Base-by-base conservation (phyloP, 2,888 invertebrate species). In the Amorpha juglandis region DNA sequence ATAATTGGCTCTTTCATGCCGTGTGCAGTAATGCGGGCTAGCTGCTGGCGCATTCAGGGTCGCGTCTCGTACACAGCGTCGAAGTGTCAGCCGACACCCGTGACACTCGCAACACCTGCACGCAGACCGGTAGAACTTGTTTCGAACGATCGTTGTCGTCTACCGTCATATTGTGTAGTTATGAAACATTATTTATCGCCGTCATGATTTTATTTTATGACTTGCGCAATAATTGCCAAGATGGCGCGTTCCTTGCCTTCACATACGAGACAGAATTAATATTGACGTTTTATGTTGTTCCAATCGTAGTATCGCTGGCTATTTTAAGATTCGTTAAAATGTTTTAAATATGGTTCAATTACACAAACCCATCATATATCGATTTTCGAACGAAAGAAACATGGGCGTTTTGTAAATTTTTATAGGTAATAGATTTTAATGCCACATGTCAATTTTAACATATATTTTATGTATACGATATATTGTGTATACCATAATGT, bases 141-240 rank as follows among this genome's bases (percentile, higher is more conserved):
- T 86, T 73, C 69, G 68, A 70, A 75, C 76, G 72, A 78, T 74
- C 78, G 71, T 76, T 73, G 70, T 74, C 74, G 79, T 77, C 80
- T 83, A 81, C 74, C 74, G 73, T 76, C 74, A 69, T 74, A 73
- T 77, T 76, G 74, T 77, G 77, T 79, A 80, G 81, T 89, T 89
- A 88, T 87, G 86, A 90, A 88, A 89, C 83, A 77, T 84, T 80
- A 86, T 87, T 87, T 87, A 87, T 83, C 78, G 74, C 68, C 75
- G 78, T 72, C 79, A 81, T 83, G 78, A 84, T 86, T 88, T 86
- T 84, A 83, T 87, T 86, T 84, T 82, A 86, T 78, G 76, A 77
- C 83, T 89, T 90, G 83, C 83, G 87, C 81, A 90, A 88, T 86
- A 76, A 81, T 81, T 81, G 78, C 73, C 70, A 65, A 74, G 81